Evolutionary conservation across 2,113 vertebrate species (phyloP).

Genomic region (Crotophaga sulcirostris): DNA sequence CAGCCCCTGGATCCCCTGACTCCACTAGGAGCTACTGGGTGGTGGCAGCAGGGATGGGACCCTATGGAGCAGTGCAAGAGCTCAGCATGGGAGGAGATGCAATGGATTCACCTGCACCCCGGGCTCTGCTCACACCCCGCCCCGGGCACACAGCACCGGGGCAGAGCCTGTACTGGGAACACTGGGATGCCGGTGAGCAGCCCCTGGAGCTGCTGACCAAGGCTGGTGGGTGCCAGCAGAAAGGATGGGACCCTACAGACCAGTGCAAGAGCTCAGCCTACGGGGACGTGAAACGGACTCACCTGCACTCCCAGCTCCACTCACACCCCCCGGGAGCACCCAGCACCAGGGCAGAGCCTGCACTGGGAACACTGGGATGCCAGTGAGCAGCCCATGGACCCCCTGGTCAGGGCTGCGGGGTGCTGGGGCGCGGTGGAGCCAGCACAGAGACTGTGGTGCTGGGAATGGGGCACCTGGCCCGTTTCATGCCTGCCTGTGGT

Average conservation of each 20-base stretch:
- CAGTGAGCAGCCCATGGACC: background rate
- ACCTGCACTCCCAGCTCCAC: background rate
- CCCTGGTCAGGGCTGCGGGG: background rate
- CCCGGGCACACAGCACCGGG: no score
- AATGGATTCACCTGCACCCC: no score
- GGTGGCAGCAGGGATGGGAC: no score
- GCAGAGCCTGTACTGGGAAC: no score
- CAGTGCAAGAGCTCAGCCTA: rapidly evolving
- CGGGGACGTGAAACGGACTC: rapidly evolving
- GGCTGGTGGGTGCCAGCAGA: rapidly evolving
- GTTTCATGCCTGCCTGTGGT: background rate
- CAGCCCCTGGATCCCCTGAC: no score
- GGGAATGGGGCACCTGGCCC: background rate
- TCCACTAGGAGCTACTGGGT: no score
- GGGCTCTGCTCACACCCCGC: no score
- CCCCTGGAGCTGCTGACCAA: no score
- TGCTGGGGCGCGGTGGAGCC: rapidly evolving
- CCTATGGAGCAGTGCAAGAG: no score
- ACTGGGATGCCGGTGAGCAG: no score
- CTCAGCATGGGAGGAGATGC: no score
- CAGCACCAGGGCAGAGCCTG: background rate
- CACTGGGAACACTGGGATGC: rapidly evolving
- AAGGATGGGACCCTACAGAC: background rate
- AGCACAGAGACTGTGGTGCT: rapidly evolving
- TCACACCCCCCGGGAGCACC: rapidly evolving